Base-by-base conservation (phyloP, 1,140 invertebrate genomes). In the Euwallacea fornicatus region DNA sequence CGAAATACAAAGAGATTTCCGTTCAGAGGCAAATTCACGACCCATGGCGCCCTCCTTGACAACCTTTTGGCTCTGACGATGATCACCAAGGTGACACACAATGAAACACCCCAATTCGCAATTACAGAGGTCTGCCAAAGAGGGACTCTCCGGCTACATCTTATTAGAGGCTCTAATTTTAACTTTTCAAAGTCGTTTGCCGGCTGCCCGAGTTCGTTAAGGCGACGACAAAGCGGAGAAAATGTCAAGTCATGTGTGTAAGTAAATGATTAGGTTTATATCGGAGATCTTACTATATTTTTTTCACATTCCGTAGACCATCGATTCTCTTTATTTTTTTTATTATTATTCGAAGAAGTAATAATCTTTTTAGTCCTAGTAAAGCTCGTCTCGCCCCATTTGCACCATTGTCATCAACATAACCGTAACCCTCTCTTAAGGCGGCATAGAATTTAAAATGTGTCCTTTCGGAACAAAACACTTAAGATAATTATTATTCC, bases 1-100 rank as follows among this genome's bases (percentile, higher is more conserved):
- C 11, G 58, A 68, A 68, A 55, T 55, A 63, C 43, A 55, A 47
- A 16, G 61, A 71, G 13, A 64, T 55, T 71, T 58, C 43, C 54
- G 63, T 71, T 61, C 54, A 54, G 66, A 74, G 58, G 56, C 47
- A 44, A 67, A 64, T 74, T 74, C 46, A 69, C 73, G 66, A 47
- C 41, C 64, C 58, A 74, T 11, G 42, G 66, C 44, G 46, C 61
- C 8, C 59, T 61, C 73, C 71, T 71, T 72, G 53, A 70, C 70
- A 72, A 74, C 70, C 73, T 72, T 74, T 74, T 61, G 56, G 69
- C 65, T 70, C 56, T 47, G 50, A 46, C 59, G 70, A 72, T 72
- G 61, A 72, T 74, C 73, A 65, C 73, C 73, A 65, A 74, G 73
- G 73, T 72, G 70, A 74, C 73, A 74, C 69, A 74, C 73, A 74